Evolutionary conservation across 2,113 vertebrate genomes (phyloP).

Genomic region (Panthera tigris): DNA sequence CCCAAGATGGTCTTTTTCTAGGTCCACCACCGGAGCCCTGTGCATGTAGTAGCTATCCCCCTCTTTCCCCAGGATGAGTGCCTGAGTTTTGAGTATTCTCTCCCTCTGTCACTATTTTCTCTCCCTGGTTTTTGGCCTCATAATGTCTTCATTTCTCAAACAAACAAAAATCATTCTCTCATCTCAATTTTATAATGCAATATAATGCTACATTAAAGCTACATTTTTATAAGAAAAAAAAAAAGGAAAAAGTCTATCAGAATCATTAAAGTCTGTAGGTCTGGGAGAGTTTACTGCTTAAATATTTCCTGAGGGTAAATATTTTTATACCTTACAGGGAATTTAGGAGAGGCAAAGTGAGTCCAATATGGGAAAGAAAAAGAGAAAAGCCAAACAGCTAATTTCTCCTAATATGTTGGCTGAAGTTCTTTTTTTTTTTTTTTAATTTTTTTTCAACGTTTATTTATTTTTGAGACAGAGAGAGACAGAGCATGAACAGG

Average conservation of each 20-base stretch:
- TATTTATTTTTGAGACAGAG: too few relatives aligned
- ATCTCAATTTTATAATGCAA: neutral
- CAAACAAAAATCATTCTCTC: neutral
- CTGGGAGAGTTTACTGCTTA: neutral
- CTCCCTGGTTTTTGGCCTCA: neutral
- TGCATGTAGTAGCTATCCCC: rapidly evolving
- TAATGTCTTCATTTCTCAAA: neutral
- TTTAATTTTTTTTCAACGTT: too few relatives aligned
- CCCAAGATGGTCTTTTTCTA: neutral
- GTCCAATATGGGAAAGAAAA: neutral
- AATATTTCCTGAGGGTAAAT: neutral
- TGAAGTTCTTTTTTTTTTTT: neutral
- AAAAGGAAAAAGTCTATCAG: neutral
- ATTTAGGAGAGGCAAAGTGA: neutral
- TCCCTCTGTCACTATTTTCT: neutral
- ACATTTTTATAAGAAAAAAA: neutral
- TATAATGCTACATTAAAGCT: neutral
- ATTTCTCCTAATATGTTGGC: neutral
- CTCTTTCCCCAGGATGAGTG: neutral
- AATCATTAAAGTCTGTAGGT: neutral
- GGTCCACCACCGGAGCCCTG: rapidly evolving
- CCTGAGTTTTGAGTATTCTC: neutral
- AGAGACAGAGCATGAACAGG: too few relatives aligned
- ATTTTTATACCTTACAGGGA: neutral
- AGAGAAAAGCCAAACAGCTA: neutral